Base-by-base conservation (phyloP, 1,140 invertebrate species). In the Leguminivora glycinivorella region DNA sequence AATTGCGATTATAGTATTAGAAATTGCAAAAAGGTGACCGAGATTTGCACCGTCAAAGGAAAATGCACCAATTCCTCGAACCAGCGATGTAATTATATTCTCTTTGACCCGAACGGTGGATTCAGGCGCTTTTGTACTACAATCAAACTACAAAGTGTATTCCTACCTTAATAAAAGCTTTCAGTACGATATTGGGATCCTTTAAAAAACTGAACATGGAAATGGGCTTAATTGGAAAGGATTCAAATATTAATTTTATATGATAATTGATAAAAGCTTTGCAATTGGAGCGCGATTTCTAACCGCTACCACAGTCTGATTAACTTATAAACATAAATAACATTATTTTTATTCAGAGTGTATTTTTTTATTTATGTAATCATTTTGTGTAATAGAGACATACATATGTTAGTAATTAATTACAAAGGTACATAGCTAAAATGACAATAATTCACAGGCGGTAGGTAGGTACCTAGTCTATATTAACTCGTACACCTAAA, bases 201-300 rank as follows among this genome's bases (percentile, higher is more conserved):
- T 60, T 29, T 29, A n/a, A 25, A 29, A 60, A 31, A 60, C 56
- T 29, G 26, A 29, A 29, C 10, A n/a, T n/a, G 56, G 26, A 19
- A 19, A 47, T 3, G 43, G 12, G 56, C 25, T 58, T 58, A 58
- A 58, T 58, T 58, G 56, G 24, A 58, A 58, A 26, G 22, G 56
- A 14, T 43, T 19, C 0, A 5, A 6, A 47, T 26, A 60, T 60
- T n/a, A n/a, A 60, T 60, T 60, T 60, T n/a, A 14, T 60, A n/a
- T n/a, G n/a, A n/a, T n/a, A n/a, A n/a, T n/a, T n/a, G 56, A 17
- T 60, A 29, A 29, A 60, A 29, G 12, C n/a, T 60, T n/a, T 29
- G 56, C 26, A 4, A 14, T 60, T 56, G 9, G 24, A n/a, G 22
- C 6, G 22, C 3, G 56, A n/a, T n/a, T n/a, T n/a, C n/a, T n/a